Evolutionary conservation across 2,888 invertebrate genomes (phyloP), one percentile per base, ranked within the genome.

Genomic region (Sclerodermus sp.): DNA sequence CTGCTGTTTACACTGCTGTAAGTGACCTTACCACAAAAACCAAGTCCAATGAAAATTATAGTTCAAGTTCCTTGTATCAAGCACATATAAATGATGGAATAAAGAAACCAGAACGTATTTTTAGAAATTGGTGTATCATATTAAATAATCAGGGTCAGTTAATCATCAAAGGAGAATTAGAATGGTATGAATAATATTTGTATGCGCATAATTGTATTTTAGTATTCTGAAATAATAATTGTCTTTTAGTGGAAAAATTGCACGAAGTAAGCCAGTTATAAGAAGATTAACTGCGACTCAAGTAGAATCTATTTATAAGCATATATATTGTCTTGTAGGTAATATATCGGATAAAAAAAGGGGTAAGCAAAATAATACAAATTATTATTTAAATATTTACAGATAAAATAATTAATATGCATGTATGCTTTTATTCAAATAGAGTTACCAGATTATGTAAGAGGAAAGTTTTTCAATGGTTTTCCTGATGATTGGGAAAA

Each of bases 401-500:
- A n/a, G n/a, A n/a, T n/a, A 18, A 13, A 13, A 17, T 18, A 12
- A 13, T n/a, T 17, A 15, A n/a, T n/a, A n/a, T n/a, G n/a, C n/a
- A n/a, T n/a, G n/a, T n/a, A 9, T 18, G 13, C 13, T 38, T 39
- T 18, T 43, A 45, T 36, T 34, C n/a, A n/a, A n/a, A 32, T 37
- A 76, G 76, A 66, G 51, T 51, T 77, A 15, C 77, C 77, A 1
- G 66, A 67, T 5, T 77, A 74, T 51, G 58, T 77, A 6, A 51
- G 67, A 1, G 66, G 60, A 2, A 77, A 76, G 60, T 77, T 77
- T 62, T 58, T 53, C 41, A 70, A 73, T 45, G 77, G 76, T n/a
- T 77, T 77, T 58, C 77, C 77, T 1, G 72, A 75, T 30, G 76
- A 77, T 44, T 77, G 77, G 77, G 60, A 71, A 43, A 74, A 76